Conservation (phyloP, 2,888 invertebrate genomes). For the Chouioia cunea region DNA sequence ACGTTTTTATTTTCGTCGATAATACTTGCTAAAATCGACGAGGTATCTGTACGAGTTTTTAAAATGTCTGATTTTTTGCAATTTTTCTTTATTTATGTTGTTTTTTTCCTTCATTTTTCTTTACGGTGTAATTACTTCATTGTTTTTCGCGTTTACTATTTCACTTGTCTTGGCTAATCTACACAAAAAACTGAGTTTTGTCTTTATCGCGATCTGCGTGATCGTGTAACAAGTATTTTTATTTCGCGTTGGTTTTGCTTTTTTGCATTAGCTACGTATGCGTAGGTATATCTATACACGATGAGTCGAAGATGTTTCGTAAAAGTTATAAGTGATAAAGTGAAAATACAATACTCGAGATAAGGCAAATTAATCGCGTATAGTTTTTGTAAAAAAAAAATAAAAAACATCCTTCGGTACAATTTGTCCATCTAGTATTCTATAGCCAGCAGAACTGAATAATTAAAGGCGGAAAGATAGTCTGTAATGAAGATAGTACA, state of each 20-base stretch:
- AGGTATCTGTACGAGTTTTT: not conserved
- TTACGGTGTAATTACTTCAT: not conserved
- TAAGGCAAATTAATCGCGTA: no score
- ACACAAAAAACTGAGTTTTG: conserved; percentile 22
- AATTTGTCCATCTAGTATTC: no score
- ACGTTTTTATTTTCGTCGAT: conserved; percentile 7
- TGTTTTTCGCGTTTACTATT: not conserved
- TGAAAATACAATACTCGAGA: no score
- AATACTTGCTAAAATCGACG: conserved; percentile 22
- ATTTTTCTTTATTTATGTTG: not conserved
- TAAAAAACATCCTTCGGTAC: no score
- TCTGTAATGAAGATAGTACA: no score
- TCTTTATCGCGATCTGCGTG: no score
- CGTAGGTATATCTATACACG: not conserved
- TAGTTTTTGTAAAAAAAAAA: no score
- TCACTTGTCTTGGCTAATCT: not conserved
- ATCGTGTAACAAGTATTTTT: no score
- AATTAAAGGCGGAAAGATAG: no score
- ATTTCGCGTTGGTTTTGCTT: not conserved
- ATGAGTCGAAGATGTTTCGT: not conserved
- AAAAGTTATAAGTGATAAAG: not conserved
- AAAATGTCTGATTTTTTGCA: no score
- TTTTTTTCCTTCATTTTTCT: not conserved
- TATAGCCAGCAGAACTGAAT: no score
- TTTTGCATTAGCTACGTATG: not conserved